Evolutionary conservation across 2,113 vertebrate genomes (phyloP), one percentile per base, ranked within the genome.

Genomic region (Gopherus flavomarginatus): DNA sequence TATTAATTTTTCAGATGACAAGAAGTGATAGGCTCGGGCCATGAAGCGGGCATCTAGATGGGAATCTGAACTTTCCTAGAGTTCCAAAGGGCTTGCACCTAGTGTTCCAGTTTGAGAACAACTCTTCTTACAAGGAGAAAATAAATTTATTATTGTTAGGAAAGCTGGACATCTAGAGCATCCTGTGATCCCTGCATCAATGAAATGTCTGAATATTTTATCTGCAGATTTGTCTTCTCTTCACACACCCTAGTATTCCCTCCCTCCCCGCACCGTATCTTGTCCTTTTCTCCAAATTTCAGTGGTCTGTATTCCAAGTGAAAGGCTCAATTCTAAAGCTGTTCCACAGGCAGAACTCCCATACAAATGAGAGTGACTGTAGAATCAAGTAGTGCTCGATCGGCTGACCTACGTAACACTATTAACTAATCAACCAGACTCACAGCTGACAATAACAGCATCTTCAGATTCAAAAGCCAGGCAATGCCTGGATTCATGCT

Each of bases 261-360:
- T 42, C 47, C n/a, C 42, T 14, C 7, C 6, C 11, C 5, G 6
- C 75, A 7, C 38, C 19, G 24, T 13, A 47, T 47, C 26, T 27
- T 77, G 65, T 38, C 49, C 44, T 62, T 26, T 35, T 26, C 75
- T 56, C 44, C 65, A 35, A 8, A 26, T 27, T 0, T 4, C 27
- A 54, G 0, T 8, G 62, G 42, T 26, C 87, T 7, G 5, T 0
- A 16, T 12, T 49, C 80, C 35, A 57, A 65, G 35, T 0, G 3
- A 12, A 53, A 50, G 27, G 38, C 38, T 17, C 26, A 44, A 38
- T 38, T 77, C 42, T 47, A 77, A 11, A 78, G 42, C 24, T 7
- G 42, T 27, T 78, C 31, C 65, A 47, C 11, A 29, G 6, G 24
- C 16, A 47, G 11, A 14, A 42, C 22, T 26, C 12, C 42, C 42